Percentiles rank a stretch among this genome's conserved stretches.
phyloP scores from a whole-genome alignment of 2,888 invertebrate species.

The Dolomedes plantarius region DNA sequence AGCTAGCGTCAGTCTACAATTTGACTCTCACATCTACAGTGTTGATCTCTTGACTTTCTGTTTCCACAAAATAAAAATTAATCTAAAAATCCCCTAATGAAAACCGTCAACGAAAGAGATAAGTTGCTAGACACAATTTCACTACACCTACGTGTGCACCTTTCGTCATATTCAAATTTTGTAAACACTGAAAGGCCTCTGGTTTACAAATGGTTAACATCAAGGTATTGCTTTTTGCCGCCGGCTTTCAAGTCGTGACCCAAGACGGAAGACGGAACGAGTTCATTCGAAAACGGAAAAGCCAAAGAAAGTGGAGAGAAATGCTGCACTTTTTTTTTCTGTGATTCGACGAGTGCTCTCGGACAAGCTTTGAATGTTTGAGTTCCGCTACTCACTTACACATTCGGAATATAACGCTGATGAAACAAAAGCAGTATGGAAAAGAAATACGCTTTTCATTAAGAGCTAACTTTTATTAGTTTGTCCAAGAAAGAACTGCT shows the following conservation, averaged over 20 bases:
- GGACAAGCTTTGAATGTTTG: too few species aligned
- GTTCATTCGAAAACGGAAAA: neutral
- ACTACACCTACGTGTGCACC: constrained; percentile 63
- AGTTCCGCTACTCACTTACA: too few species aligned
- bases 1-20: neutral
- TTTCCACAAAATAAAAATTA: neutral
- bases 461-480: too few species aligned
- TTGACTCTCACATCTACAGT: neutral
- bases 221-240: constrained; percentile 68
- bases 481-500: too few species aligned
- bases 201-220: constrained; percentile 54
- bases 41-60: neutral
- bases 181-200: constrained; percentile 67
- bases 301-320: neutral
- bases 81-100: constrained; percentile 1
- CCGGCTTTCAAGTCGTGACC: constrained; percentile 35
- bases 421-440: too few species aligned
- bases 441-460: too few species aligned
- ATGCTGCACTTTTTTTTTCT: neutral
- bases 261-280: constrained; percentile 10
- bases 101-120: constrained; percentile 4
- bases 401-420: too few species aligned
- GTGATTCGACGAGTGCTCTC: too few species aligned
- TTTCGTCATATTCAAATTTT: constrained; percentile 39
- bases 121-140: constrained; percentile 47